Base-by-base conservation (phyloP, 2,113 vertebrate genomes). In the Parus major region DNA sequence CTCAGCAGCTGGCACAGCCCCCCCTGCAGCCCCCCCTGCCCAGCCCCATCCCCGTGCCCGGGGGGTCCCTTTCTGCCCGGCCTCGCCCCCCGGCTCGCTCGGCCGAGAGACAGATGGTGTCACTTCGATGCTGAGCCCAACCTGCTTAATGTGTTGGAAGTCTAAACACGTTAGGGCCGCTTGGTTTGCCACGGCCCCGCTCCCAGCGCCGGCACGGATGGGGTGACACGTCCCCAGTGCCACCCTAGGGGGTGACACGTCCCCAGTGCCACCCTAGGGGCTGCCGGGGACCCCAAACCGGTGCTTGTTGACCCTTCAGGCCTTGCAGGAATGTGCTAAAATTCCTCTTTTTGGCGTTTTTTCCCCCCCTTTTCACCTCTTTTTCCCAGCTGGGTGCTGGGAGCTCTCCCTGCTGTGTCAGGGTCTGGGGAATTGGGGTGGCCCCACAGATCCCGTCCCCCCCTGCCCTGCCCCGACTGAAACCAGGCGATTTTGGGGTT, bases 101-200 rank as follows among this genome's bases (percentile, higher is more conserved):
- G 57, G 63, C 90, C 22, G 47, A 59, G 49, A 39, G 89, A 80
- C 92, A 86, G 68, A 44, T 15, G 33, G 81, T 97, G 95, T 97
- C 96, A 96, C 95, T 96, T 96, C 64, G 94, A 97, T 96, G 93
- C 94, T 68, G 86, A 75, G 91, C 25, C 90, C 94, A 12, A 96
- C 90, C 97, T 81, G 95, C 56, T 94, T 15, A 91, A 96, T 71
- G 97, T 87, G 95, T 46, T 78, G 93, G 73, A 75, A 97, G 95
- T 96, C 96, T 93, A 78, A 95, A 95, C 91, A 6, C 49, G 96
- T 97, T 97, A 96, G 66, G 89, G 91, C 77, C 78, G 88, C 80
- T 95, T 80, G 77, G 92, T 93, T 97, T 97, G 80, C 19, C 94
- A 93, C 72, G n/a, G 56, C 77, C 68, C 4, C 8, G 12, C 82